Conservation (phyloP, 2,888 invertebrate species). For the Sicus ferrugineus region DNA sequence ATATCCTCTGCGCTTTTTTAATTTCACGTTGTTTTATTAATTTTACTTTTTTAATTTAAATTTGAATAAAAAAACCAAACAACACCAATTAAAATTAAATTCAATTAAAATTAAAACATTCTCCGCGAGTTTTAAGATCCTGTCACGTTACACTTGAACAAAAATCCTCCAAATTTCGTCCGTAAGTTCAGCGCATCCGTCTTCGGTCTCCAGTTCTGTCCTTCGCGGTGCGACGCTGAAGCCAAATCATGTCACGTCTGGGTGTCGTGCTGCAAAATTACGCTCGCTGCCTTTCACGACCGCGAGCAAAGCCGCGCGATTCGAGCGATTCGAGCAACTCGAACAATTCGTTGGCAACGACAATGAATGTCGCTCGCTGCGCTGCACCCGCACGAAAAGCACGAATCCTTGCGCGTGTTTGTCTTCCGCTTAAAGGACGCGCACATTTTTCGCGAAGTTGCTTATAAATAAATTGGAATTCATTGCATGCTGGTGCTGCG, state of each 20-base stretch:
- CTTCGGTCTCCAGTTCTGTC: background rate
- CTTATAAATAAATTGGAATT: conserved; percentile 17
- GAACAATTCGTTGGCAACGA: conserved; percentile 23
- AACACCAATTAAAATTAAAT: too few relatives aligned
- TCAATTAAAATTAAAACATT: too few relatives aligned
- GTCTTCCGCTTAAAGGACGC: background rate
- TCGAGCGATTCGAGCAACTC: background rate
- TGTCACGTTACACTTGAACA: too few relatives aligned
- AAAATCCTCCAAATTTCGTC: background rate
- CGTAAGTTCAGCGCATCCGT: background rate
- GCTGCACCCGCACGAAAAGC: too few relatives aligned
- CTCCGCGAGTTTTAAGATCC: too few relatives aligned
- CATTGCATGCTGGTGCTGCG: background rate
- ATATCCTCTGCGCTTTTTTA: too few relatives aligned
- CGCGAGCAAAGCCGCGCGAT: background rate
- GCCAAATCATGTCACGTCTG: too few relatives aligned
- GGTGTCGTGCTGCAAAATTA: background rate
- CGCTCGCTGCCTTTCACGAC: background rate
- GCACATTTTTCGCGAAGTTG: conserved; percentile 1
- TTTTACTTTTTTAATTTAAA: too few relatives aligned
- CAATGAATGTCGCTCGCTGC: conserved; percentile 10
- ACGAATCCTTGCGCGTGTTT: background rate
- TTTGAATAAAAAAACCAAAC: too few relatives aligned
- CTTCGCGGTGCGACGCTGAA: too few relatives aligned
- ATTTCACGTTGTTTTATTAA: too few relatives aligned